Base-by-base conservation (phyloP, 2,888 invertebrate genomes). In the Clivina fossor region DNA sequence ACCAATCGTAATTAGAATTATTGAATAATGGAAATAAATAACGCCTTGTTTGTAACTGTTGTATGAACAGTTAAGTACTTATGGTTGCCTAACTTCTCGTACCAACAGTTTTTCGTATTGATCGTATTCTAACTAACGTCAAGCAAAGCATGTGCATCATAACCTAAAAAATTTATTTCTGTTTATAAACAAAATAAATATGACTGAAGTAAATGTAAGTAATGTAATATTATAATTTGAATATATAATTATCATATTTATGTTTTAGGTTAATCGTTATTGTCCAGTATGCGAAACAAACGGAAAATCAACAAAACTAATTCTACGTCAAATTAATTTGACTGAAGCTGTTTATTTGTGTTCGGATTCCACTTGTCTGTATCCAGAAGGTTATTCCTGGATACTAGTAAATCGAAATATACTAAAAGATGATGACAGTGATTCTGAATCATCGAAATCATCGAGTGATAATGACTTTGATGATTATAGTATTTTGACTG, bases 341-440 rank as follows among this genome's bases (percentile, higher is more conserved):
- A 43, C 20, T 20, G 24, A 30, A 4, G 51, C 51, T 15, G 32
- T 30, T 16, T 51, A 51, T 15, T 30, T 51, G 41, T 51, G 51
- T 16, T 43, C 41, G 33, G 18, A 22, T 40, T 9, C 15, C 20
- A 32, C 16, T 15, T 51, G 51, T 22, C 15, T 9, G n/a, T 51
- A 51, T 43, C 51, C 51, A 16, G 19, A 16, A 11, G 51, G 33
- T 9, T 11, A 22, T 24, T 15, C 32, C 5, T 51, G 41, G 41
- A 43, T 43, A 8, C 33, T 19, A 16, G 33, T 43, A 1, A 18
- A 43, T 20, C 41, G 33, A 24, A 41, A 43, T 5, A 15, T 43
- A 33, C 33, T 8, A 15, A 33, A 43, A 18, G 26, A 46, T 43
- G 11, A 43, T 8, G 50, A 32, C 5, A 33, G 41, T 22, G 51